Evolutionary conservation across 2,888 invertebrate genomes (phyloP).

Genomic region (Eristalis tenax): DNA sequence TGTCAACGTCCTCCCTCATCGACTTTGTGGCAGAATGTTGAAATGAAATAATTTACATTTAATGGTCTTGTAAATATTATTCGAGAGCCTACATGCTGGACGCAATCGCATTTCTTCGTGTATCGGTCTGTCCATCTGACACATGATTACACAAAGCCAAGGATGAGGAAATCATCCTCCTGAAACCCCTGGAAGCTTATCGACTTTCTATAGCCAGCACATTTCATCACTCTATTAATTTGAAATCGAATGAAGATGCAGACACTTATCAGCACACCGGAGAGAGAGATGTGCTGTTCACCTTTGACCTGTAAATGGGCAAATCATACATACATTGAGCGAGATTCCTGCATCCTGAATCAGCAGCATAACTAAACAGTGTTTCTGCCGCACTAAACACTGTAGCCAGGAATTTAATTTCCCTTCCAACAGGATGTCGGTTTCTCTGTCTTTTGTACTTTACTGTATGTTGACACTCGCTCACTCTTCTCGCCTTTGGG

Average conservation of each 20-base stretch:
- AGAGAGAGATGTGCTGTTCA: not conserved
- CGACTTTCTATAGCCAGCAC: slow-evolving; percentile 29
- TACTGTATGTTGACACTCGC: slow-evolving; percentile 32
- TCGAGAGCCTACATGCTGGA: slow-evolving; percentile 2
- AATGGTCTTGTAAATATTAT: slow-evolving; percentile 22
- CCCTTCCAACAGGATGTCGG: slow-evolving; percentile 38
- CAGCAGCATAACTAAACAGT: slow-evolving; percentile 14
- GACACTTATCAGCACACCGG: not conserved
- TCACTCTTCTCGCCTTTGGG: slow-evolving; percentile 1
- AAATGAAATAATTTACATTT: not conserved
- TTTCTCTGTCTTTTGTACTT: slow-evolving; percentile 21
- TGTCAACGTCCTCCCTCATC: not conserved
- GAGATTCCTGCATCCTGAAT: slow-evolving; percentile 25
- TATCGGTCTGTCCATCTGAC: slow-evolving; percentile 4
- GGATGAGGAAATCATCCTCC: not conserved
- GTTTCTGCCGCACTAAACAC: slow-evolving; percentile 3
- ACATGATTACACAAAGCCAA: not conserved
- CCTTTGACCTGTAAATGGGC: slow-evolving; percentile 37
- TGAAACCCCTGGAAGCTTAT: slow-evolving; percentile 4
- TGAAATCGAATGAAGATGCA: not conserved
- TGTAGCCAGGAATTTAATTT: slow-evolving; percentile 58
- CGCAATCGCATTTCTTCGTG: not conserved
- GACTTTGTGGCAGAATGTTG: not conserved
- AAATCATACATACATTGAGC: not conserved
- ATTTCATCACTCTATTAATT: slow-evolving; percentile 43